Base-by-base conservation (phyloP, 2,888 invertebrate species). In the Spatulosminthurus flaviceps region DNA sequence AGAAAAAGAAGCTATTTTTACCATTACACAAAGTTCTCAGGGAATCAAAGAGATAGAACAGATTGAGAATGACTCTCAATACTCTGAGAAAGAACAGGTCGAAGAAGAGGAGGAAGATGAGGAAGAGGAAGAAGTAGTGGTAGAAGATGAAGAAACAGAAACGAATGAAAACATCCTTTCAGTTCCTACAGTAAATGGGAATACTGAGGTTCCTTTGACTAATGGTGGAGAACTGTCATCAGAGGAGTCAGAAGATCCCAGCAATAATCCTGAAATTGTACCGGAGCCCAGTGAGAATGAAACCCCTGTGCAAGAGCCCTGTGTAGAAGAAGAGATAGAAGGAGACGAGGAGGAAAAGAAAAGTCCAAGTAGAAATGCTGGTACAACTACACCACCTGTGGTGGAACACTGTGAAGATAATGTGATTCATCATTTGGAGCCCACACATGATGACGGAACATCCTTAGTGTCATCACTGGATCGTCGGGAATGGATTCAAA, bases 401-500 rank as follows among this genome's bases (percentile, higher is more conserved):
- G 70, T 75, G 28, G 81, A 77, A 24, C 26, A 70, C 29, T 77
- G 79, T 77, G 84, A 82, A 43, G 85, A 85, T 60, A 83, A 80
- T 76, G 84, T 85, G 9, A 84, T 84, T 81, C 85, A 85, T 81
- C 84, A 84, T 60, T 82, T 85, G 5, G 83, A 83, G 28, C 80
- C 83, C 0, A 81, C 79, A 26, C 84, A 84, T 72, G 85, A 85
- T 78, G 84, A 85, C 71, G 84, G 82, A 1, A 83, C 82, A 11
- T 84, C 84, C 13, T 60, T 84, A 11, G 84, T 85, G 0, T 85
- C 85, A 1, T 84, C 84, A 9, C 60, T 85, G 22, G 85, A 85
- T 42, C 79, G 80, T 67, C 34, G 84, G 72, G 84, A 85, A 70
- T 85, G 85, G 85, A 85, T 85, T 78, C 84, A 85, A 43, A 82